These are phyloP conservation scores for Dicrostonyx torquatus DNA, from an alignment of 2,797 vertebrate species.

Conservation along the genomic window DNA sequence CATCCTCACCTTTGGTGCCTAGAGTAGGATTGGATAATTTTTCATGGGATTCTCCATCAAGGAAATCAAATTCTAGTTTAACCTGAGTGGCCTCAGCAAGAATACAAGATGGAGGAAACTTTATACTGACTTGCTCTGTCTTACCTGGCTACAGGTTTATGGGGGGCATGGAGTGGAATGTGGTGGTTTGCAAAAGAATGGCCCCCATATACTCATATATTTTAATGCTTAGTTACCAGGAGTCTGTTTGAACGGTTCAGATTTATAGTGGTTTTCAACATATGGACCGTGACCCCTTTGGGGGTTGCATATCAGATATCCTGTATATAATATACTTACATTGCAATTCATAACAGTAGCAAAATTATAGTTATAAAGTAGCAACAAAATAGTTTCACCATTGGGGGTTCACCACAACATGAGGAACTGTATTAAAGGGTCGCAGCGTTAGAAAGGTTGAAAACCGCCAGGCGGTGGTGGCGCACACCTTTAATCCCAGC, in stretches of 20 bases:
- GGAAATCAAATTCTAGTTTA: neutral
- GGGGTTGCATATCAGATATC: neutral
- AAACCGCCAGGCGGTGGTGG: too few relatives aligned
- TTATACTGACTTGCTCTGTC: neutral
- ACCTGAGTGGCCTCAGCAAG: neutral
- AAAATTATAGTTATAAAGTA: too few relatives aligned
- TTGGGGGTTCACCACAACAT: neutral
- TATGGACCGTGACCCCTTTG: neutral
- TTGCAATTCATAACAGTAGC: neutral
- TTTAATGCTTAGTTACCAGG: neutral
- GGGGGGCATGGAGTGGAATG: neutral
- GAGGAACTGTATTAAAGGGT: neutral
- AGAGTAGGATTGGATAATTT: neutral
- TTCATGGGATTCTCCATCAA: neutral
- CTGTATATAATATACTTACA: neutral
- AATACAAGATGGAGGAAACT: neutral
- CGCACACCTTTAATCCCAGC: too few relatives aligned
- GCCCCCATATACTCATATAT: neutral
- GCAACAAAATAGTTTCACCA: neutral
- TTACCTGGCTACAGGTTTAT: neutral
- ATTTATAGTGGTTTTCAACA: neutral
- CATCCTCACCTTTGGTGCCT: neutral
- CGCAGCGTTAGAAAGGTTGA: neutral
- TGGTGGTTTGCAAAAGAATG: neutral
- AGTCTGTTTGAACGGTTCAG: neutral